Base-by-base conservation (phyloP, 1,140 invertebrate genomes). In the Agrilus planipennis region DNA sequence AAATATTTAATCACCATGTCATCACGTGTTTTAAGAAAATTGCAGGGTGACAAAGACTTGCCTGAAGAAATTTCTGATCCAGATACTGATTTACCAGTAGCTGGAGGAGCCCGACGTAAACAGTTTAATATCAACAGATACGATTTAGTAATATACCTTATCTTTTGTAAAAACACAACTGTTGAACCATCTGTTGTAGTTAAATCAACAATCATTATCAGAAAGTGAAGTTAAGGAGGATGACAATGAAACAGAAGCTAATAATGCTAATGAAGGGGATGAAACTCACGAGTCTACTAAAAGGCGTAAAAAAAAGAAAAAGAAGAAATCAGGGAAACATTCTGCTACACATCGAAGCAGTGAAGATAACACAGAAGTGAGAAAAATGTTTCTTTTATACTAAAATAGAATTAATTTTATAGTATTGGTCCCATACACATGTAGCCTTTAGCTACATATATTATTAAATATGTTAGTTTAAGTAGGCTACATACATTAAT, bases 191-290 rank as follows among this genome's bases (percentile, higher is more conserved):
- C n/a, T 25, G 12, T 40, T 45, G 10, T 42, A 73, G 75, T 56
- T 77, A 41, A 73, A 76, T 54, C 70, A 73, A 47, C 65, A 70
- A 47, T 73, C 72, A 23, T 63, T 71, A 45, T 76, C 73, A 7
- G 78, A 80, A 54, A 79, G 75, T 46, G 76, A 78, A 57, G 76
- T 77, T 3, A 78, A 79, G 57, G 77, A 80, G 51, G 75, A 77
- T 55, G 77, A 79, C 51, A 75, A 79, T 55, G 74, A 76, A 55
- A 76, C 73, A 12, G 69, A 75, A 48, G 67, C 71, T 27, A 64
- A 65, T 1, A 67, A 69, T 20, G 62, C 68, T 17, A 67, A 65
- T 11, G 58, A 56, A 34, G 54, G 55, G 25, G 49, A 51, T 38
- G 51, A 52, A 29, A 46, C 49, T 34, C 60, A 65, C 38, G 49